phyloP scores from a whole-genome alignment of 2,888 invertebrate species.

The Perizoma affinitatum region DNA sequence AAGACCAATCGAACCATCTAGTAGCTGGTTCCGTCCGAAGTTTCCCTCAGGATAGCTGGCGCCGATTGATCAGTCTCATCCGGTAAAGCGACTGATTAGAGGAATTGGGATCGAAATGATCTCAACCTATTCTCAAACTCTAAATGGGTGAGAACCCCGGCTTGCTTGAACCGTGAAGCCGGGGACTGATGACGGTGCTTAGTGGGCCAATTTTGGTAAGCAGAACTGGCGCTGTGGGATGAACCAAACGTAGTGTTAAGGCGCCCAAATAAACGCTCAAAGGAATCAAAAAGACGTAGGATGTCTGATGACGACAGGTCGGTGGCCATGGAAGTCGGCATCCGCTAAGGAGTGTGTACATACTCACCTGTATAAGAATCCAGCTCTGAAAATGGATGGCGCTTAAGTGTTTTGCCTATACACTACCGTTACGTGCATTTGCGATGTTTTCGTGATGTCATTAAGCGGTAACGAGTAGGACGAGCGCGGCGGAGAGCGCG shows the following conservation, averaged over 20 bases:
- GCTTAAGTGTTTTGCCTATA: slow-evolving; percentile 45
- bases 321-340: slow-evolving; percentile 49
- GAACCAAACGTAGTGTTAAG: too few relatives aligned
- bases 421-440: slow-evolving; percentile 56
- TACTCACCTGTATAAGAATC: slow-evolving; percentile 86
- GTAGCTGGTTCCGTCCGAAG: too few relatives aligned
- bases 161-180: slow-evolving; percentile 84
- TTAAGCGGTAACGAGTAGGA: slow-evolving; percentile 86
- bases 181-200: slow-evolving; percentile 77
- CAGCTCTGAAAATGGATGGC: slow-evolving; percentile 88
- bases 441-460: slow-evolving; percentile 48
- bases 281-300: slow-evolving; percentile 79
- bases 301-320: slow-evolving; percentile 83
- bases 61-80: slow-evolving; percentile 78
- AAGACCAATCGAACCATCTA: too few relatives aligned
- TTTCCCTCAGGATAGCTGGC: too few relatives aligned
- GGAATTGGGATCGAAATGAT: slow-evolving; percentile 87
- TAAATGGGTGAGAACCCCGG: slow-evolving; percentile 48
- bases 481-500: slow-evolving; percentile 73
- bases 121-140: slow-evolving; percentile 86
- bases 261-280: slow-evolving; percentile 85
- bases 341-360: slow-evolving; percentile 50
- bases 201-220: too few relatives aligned
- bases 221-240: too few relatives aligned
- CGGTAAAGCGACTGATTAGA: slow-evolving; percentile 91